Base-by-base conservation (phyloP, 2,797 vertebrate species). In the Anguilla megastoma region DNA sequence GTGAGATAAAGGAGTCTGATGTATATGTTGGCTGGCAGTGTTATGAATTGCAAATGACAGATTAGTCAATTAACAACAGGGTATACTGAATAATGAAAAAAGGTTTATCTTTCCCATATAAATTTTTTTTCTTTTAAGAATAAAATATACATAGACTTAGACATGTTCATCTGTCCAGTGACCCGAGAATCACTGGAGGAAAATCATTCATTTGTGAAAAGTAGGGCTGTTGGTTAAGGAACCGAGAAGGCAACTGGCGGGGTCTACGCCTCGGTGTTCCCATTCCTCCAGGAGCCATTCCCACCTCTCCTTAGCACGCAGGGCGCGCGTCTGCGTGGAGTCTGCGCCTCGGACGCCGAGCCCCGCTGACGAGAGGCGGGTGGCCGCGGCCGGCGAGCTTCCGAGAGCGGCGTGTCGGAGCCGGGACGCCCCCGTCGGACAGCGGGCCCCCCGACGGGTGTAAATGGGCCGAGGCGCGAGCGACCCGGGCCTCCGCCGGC, bases 181-280 rank as follows among this genome's bases (percentile, higher is more conserved):
- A 80, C 45, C 79, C 52, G 74, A 56, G 27, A 84, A 84, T n/a
- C 63, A 69, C 7, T 27, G 63, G 63, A 69, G n/a, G 71, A 76
- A 18, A 76, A 36, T 36, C 71, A 63, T 58, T 85, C 36, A 87
- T 74, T 87, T 83, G 9, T 83, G 54, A 79, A 48, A 45, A 21
- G n/a, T 83, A 30, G 24, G 76, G 56, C 36, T 71, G 41, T 87
- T 79, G 54, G 52, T 76, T 12, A 9, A 33, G 69, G 16, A 63
- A 41, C 30, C 18, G 41, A 87, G 82, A 36, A 21, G 36, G 16
- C 54, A 45, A n/a, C 60, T n/a, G 60, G 60, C 24, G 5, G 60
- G 21, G 36, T 41, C 30, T 48, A 41, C 14, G 24, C 24, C 10
- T 24, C n/a, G 2, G 41, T n/a, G 45, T 10, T 24, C 21, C 21